Evolutionary conservation across 2,888 invertebrate species (phyloP).

Genomic region (Ptilodon capucinus): DNA sequence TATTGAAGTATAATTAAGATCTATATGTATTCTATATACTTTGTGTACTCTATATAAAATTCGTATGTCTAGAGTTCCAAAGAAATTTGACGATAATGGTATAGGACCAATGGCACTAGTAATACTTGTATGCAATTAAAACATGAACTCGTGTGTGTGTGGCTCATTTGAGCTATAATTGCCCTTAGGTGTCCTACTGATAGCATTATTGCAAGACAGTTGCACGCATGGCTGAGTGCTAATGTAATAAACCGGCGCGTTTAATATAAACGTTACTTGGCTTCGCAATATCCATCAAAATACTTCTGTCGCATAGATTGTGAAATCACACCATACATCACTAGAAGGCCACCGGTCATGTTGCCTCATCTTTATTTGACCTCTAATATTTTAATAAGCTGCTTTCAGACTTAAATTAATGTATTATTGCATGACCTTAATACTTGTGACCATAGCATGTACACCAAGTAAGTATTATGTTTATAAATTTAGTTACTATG

Average conservation of each 20-base stretch:
- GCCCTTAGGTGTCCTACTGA: constrained; percentile 9
- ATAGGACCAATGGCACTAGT: too few relatives aligned
- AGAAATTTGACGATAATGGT: too few relatives aligned
- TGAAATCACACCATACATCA: constrained; percentile 16
- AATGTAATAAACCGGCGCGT: constrained; percentile 28
- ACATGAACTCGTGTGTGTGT: neutral
- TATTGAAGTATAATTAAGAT: too few relatives aligned
- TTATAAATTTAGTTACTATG: too few relatives aligned
- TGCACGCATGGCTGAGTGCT: constrained; percentile 32
- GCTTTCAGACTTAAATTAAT: neutral
- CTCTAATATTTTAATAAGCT: constrained; percentile 10
- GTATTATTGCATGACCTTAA: too few relatives aligned
- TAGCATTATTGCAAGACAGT: constrained; percentile 31
- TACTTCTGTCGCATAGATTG: constrained; percentile 27
- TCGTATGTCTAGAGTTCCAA: too few relatives aligned
- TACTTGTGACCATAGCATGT: too few relatives aligned
- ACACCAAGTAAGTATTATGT: too few relatives aligned
- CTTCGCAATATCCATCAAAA: constrained; percentile 33
- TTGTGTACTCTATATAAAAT: too few relatives aligned
- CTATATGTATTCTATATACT: too few relatives aligned
- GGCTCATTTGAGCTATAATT: neutral
- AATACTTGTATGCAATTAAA: neutral
- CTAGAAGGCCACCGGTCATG: constrained; percentile 12
- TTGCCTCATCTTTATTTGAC: constrained; percentile 16
- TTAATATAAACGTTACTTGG: constrained; percentile 13